These are phyloP conservation scores for Napeogenes sylphis DNA, from an alignment of 2,888 invertebrate species.

Conservation along the genomic window DNA sequence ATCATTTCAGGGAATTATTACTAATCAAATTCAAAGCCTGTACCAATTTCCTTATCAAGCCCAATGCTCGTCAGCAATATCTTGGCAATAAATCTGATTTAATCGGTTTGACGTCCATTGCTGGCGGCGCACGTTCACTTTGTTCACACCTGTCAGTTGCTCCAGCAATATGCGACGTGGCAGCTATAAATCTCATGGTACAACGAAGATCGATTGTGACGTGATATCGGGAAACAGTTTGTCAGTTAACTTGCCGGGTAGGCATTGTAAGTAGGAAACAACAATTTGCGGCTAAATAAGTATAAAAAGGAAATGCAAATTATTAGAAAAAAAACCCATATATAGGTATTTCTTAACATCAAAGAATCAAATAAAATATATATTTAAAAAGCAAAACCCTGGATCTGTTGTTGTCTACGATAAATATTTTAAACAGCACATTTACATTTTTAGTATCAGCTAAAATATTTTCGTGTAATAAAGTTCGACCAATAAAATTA, in stretches of 20 bases:
- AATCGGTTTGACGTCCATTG: constrained; percentile 36
- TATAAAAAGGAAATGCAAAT: too few species aligned
- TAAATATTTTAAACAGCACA: constrained; percentile 5
- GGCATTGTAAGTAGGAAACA: constrained; percentile 1
- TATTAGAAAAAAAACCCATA: too few species aligned
- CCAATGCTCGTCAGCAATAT: constrained; percentile 10
- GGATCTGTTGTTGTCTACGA: neutral
- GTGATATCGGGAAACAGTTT: constrained; percentile 16
- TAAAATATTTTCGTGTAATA: constrained; percentile 4
- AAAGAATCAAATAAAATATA: too few species aligned
- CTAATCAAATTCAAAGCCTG: neutral
- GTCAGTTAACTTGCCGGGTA: constrained; percentile 11
- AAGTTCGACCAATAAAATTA: constrained; percentile 4
- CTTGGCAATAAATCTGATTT: constrained; percentile 35
- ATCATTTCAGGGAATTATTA: neutral
- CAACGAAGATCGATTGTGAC: constrained; percentile 49
- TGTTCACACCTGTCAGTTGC: constrained; percentile 40
- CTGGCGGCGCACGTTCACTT: constrained; percentile 30
- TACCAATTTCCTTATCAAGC: constrained; percentile 18
- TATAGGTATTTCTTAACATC: too few species aligned
- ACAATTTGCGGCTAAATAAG: neutral
- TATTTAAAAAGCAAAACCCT: too few species aligned
- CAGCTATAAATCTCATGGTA: constrained; percentile 55
- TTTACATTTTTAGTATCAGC: constrained; percentile 4
- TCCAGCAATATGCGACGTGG: constrained; percentile 51